Percentiles rank a stretch among this genome's conserved stretches.
These are phyloP conservation scores for Chlamydotis undulata DNA, from an alignment of 2,113 vertebrate genomes.

Conservation along the genomic window DNA sequence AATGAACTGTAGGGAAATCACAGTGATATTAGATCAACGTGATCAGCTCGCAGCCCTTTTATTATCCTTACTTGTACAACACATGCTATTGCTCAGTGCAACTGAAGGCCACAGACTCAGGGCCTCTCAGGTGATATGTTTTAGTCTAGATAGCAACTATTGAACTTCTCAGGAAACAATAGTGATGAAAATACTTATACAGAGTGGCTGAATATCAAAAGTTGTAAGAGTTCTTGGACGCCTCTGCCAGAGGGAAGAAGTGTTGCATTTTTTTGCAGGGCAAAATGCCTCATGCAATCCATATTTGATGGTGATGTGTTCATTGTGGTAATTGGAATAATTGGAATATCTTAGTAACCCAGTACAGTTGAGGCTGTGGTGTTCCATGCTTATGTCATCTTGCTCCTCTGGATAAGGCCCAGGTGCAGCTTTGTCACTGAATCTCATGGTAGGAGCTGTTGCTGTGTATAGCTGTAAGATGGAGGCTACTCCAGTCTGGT, in stretches of 20 bases:
- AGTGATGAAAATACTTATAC: background rate
- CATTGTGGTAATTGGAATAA: background rate
- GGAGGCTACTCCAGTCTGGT: background rate
- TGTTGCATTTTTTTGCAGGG: background rate
- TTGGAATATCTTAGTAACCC: background rate
- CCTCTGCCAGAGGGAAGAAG: background rate
- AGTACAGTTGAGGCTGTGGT: background rate
- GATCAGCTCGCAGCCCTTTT: background rate
- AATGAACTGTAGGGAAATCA: background rate
- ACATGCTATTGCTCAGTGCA: background rate
- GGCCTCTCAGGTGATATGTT: background rate
- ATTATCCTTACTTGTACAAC: background rate
- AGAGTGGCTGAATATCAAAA: background rate
- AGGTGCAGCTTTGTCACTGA: background rate
- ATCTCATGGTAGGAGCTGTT: background rate
- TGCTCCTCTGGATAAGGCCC: background rate
- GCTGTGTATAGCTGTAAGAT: background rate
- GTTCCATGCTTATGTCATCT: background rate
- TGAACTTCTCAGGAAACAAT: background rate
- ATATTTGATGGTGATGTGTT: background rate
- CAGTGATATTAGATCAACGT: background rate
- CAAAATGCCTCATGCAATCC: background rate
- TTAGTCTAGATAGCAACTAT: background rate
- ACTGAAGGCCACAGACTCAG: background rate
- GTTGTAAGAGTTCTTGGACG: background rate